Conservation (phyloP, 2,113 vertebrate genomes). For the Stigmatopora argus region DNA sequence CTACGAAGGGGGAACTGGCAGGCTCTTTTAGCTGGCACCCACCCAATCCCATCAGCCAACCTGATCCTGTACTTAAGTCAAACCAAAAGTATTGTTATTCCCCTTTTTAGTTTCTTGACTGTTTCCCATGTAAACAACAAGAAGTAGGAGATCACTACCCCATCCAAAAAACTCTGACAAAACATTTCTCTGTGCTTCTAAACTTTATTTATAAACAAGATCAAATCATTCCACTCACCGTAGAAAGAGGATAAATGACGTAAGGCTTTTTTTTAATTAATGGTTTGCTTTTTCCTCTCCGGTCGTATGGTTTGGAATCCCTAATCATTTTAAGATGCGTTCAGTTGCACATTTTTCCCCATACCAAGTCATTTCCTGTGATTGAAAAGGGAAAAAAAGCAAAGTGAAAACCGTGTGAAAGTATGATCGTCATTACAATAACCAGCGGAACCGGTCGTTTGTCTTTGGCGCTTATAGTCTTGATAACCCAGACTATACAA, state of each 20-base stretch:
- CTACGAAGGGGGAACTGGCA: conserved; percentile 31
- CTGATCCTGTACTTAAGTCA: conserved; percentile 57
- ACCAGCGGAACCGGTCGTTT: conserved; percentile 38
- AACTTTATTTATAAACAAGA: conserved; percentile 9
- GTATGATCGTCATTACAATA: conserved; percentile 13
- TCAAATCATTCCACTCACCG: conserved; percentile 12
- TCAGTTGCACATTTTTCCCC: conserved; percentile 4
- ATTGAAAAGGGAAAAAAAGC: not conserved
- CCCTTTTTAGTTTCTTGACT: conserved; percentile 42
- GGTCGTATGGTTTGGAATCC: conserved; percentile 14
- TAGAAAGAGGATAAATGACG: conserved; percentile 5
- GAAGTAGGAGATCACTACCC: not conserved
- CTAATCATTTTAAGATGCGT: conserved; percentile 11
- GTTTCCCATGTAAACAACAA: conserved; percentile 26
- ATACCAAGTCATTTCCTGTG: conserved; percentile 27
- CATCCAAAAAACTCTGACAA: conserved; percentile 3
- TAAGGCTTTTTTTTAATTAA: conserved; percentile 5
- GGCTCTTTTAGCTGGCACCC: conserved; percentile 31
- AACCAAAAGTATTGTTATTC: conserved; percentile 68
- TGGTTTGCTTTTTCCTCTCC: not conserved
- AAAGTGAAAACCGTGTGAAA: conserved; percentile 18
- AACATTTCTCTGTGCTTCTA: conserved; percentile 1
- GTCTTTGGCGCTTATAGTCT: conserved; percentile 5
- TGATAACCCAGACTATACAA: conserved; percentile 39
- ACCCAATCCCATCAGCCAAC: conserved; percentile 47